These are phyloP conservation scores for Phlogophora meticulosa DNA, from an alignment of 2,888 invertebrate genomes.

Conservation along the genomic window DNA sequence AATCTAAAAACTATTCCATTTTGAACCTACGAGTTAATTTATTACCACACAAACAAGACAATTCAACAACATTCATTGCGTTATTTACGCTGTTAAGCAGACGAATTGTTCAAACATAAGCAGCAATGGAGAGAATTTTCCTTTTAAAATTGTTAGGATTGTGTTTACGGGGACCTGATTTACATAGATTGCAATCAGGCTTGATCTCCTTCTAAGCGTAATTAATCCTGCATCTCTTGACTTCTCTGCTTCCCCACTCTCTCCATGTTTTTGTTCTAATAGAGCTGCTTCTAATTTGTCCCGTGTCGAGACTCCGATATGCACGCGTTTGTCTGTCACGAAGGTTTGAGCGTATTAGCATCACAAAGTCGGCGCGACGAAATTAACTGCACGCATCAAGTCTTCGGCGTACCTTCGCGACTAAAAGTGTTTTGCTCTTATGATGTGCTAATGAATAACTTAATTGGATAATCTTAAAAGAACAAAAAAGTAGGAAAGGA, in stretches of 20 bases:
- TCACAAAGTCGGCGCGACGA: conserved; percentile 79
- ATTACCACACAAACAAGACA: too few species aligned
- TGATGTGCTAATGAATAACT: conserved; percentile 41
- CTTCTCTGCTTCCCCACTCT: background rate
- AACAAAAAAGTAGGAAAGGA: too few species aligned
- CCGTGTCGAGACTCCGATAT: conserved; percentile 72
- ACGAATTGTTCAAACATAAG: too few species aligned
- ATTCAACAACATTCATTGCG: too few species aligned
- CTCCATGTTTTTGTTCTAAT: conserved; percentile 48
- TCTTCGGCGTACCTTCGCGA: conserved; percentile 53
- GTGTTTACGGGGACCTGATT: too few species aligned
- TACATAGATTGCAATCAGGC: too few species aligned
- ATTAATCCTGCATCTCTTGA: conserved; percentile 16
- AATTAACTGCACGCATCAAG: conserved; percentile 76
- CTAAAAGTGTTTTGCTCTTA: conserved; percentile 46
- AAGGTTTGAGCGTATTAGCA: conserved; percentile 76
- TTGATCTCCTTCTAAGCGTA: background rate
- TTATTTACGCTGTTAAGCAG: too few species aligned
- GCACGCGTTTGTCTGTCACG: conserved; percentile 41
- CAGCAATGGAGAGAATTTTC: too few species aligned
- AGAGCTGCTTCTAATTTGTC: conserved; percentile 61
- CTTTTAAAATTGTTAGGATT: too few species aligned
- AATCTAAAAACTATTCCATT: too few species aligned
- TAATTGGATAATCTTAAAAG: background rate
- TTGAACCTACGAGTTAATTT: too few species aligned